A percentile compares a stretch with the other conserved stretches of the same genome.
phyloP scores from a whole-genome alignment of 2,113 vertebrate genomes.

The Rafetus swinhoei region DNA sequence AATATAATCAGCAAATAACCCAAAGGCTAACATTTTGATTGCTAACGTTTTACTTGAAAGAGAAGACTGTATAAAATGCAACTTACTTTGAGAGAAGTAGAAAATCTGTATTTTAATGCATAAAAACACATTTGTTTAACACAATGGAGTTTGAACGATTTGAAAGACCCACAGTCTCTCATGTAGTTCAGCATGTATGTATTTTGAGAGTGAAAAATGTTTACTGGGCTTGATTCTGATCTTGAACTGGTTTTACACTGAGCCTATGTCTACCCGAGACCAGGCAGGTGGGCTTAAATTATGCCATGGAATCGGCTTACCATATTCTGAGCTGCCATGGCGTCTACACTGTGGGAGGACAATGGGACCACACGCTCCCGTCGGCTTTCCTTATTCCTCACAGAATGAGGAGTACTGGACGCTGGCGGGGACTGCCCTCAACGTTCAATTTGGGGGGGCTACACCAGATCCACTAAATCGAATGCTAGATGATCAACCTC shows the following conservation, averaged over 20 bases:
- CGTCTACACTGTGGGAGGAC: too few relatives aligned
- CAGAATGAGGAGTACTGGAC: too few relatives aligned
- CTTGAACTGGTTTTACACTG: not conserved
- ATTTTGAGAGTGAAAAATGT: not conserved
- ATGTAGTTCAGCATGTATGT: not conserved
- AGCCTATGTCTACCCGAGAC: too few relatives aligned
- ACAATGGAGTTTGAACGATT: not conserved
- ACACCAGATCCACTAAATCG: too few relatives aligned
- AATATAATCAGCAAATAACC: not conserved
- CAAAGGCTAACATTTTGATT: conserved; percentile 11
- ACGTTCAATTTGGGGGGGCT: too few relatives aligned
- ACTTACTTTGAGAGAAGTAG: not conserved
- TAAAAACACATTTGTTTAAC: not conserved
- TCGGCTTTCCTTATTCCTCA: too few relatives aligned
- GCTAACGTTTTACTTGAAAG: not conserved
- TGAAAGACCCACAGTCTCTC: not conserved
- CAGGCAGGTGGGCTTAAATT: too few relatives aligned
- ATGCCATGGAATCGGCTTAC: too few relatives aligned
- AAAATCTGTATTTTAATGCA: not conserved
- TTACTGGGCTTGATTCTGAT: not conserved
- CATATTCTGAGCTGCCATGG: too few relatives aligned
- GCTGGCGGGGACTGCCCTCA: too few relatives aligned
- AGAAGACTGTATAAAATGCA: conserved; percentile 12
- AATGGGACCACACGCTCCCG: too few relatives aligned
- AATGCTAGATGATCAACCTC: too few relatives aligned